phyloP scores from a whole-genome alignment of 2,888 invertebrate genomes.

The Lutraria lutraria region DNA sequence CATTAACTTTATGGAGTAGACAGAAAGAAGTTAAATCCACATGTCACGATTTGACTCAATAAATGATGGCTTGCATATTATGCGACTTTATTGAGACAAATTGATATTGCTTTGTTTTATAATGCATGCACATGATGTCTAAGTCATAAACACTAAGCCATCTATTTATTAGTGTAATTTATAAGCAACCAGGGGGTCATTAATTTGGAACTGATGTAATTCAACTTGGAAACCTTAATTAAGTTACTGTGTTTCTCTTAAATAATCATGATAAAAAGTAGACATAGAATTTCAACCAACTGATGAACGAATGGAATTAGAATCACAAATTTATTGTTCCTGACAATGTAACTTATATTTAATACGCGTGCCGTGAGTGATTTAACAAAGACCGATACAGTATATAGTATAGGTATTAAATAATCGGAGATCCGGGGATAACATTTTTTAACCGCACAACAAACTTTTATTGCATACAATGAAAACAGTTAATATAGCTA shows the following conservation, averaged over 20 bases:
- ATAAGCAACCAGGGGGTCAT: not conserved
- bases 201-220: not conserved
- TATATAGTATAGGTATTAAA: too few species aligned
- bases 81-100: not conserved
- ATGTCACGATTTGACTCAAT: not conserved
- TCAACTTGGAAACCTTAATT: not conserved
- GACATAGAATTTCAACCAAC: not conserved
- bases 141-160: not conserved
- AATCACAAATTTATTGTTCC: not conserved
- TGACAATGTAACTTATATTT: too few species aligned
- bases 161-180: not conserved
- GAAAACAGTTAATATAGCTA: too few species aligned
- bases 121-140: not conserved
- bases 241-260: not conserved
- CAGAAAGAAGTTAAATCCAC: not conserved
- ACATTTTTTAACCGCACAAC: too few species aligned
- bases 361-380: too few species aligned
- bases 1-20: not conserved
- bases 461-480: too few species aligned
- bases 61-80: not conserved
- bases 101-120: not conserved
- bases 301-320: not conserved
- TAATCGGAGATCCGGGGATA: too few species aligned
- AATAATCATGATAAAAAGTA: constrained; percentile 2
- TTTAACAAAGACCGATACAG: too few species aligned